Conservation (phyloP, 2,888 invertebrate species). For the Philereme transversata region DNA sequence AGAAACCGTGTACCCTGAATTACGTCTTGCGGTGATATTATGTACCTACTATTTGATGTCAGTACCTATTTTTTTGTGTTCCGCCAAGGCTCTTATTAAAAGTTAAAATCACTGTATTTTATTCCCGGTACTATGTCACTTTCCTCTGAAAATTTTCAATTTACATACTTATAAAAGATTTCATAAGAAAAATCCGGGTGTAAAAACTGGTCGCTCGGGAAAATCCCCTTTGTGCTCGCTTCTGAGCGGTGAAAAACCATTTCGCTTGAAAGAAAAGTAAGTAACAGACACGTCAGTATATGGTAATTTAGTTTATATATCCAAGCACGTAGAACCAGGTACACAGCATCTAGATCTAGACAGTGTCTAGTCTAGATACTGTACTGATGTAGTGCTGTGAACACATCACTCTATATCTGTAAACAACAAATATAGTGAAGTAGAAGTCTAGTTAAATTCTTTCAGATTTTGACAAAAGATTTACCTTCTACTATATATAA, state of each 20-base stretch:
- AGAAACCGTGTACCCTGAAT: slow-evolving; percentile 57
- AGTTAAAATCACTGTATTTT: slow-evolving; percentile 48
- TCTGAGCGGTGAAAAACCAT: slow-evolving; percentile 39
- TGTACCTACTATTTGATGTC: slow-evolving; percentile 57
- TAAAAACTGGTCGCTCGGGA: slow-evolving; percentile 53
- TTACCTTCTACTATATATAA: no score
- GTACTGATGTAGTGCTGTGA: no score
- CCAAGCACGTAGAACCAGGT: not conserved
- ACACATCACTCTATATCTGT: no score
- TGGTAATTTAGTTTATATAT: slow-evolving; percentile 4
- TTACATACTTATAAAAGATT: slow-evolving; percentile 68
- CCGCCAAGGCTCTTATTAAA: slow-evolving; percentile 55
- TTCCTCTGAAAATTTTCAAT: slow-evolving; percentile 61
- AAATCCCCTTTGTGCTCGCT: slow-evolving; percentile 50
- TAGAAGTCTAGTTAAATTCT: no score
- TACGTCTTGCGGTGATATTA: slow-evolving; percentile 54
- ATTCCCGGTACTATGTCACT: slow-evolving; percentile 47
- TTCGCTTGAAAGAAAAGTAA: slow-evolving; percentile 44
- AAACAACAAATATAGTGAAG: no score
- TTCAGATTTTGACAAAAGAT: no score
- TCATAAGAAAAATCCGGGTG: slow-evolving; percentile 57
- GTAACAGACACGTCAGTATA: slow-evolving; percentile 33
- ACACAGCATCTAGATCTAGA: not conserved
- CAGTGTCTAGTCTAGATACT: no score
- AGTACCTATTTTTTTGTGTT: slow-evolving; percentile 38